Evolutionary conservation across 2,888 invertebrate species (phyloP).

Genomic region (Noctua pronuba): DNA sequence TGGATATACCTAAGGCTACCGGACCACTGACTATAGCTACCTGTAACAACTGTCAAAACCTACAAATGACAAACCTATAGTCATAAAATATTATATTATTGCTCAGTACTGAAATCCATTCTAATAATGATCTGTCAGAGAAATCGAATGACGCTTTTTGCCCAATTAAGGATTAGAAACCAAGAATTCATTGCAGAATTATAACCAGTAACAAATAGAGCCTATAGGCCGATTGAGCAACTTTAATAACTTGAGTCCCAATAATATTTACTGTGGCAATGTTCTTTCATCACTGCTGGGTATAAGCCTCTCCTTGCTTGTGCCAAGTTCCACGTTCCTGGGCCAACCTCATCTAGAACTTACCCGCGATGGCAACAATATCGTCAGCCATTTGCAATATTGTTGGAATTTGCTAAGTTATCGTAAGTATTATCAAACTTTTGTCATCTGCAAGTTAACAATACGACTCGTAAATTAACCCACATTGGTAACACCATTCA

Average conservation of each 20-base stretch:
- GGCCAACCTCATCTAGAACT: background rate
- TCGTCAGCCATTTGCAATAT: background rate
- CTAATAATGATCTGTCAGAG: background rate
- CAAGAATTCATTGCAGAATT: constrained; percentile 17
- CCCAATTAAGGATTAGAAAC: constrained; percentile 35
- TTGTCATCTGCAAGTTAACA: background rate
- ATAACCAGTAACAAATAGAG: background rate
- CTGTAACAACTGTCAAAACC: too few species aligned
- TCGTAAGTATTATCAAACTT: background rate
- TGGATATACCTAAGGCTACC: too few species aligned
- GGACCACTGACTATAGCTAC: too few species aligned
- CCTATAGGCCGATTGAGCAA: background rate
- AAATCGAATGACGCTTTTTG: constrained; percentile 40
- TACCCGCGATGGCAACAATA: background rate
- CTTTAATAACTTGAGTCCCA: background rate
- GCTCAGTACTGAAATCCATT: background rate
- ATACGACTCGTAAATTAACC: constrained; percentile 8
- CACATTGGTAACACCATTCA: background rate
- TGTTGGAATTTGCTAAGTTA: background rate
- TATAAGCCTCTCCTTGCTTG: background rate
- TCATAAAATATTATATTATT: background rate
- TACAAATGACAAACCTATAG: too few species aligned
- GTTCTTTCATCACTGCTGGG: background rate
- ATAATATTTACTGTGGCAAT: too few species aligned
- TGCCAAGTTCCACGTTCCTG: background rate